Evolutionary conservation across 2,113 vertebrate genomes (phyloP).

Genomic region (Hippoglossus stenolepis): DNA sequence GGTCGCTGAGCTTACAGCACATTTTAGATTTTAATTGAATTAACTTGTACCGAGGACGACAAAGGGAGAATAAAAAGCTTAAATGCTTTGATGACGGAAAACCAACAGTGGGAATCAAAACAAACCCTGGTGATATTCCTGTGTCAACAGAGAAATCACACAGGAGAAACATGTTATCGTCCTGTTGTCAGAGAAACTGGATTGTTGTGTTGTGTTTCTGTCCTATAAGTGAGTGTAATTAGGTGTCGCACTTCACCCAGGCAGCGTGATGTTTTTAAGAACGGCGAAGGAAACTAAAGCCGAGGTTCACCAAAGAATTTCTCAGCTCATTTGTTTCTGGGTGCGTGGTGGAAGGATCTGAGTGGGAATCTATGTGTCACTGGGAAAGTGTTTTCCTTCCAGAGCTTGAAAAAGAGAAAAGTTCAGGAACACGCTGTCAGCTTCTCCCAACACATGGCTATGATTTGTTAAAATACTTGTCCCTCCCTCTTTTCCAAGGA

Average conservation of each 20-base stretch:
- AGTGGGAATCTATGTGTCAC: slow-evolving; percentile 69
- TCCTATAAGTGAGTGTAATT: slow-evolving; percentile 36
- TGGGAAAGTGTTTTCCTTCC: slow-evolving; percentile 52
- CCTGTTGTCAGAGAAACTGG: slow-evolving; percentile 47
- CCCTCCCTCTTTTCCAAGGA: slow-evolving; percentile 37
- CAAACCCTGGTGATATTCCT: slow-evolving; percentile 15
- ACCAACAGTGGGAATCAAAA: background rate
- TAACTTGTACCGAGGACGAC: background rate
- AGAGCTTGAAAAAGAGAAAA: slow-evolving; percentile 21
- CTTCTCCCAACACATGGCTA: slow-evolving; percentile 68
- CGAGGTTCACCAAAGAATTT: slow-evolving; percentile 25
- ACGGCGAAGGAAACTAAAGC: slow-evolving; percentile 7
- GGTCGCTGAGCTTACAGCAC: slow-evolving; percentile 8
- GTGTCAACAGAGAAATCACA: slow-evolving; percentile 1
- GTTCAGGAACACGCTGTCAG: slow-evolving; percentile 46
- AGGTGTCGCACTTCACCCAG: slow-evolving; percentile 18
- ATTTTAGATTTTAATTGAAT: slow-evolving; percentile 1
- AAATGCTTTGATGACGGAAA: background rate
- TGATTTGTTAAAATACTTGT: slow-evolving; percentile 58
- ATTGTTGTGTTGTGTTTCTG: slow-evolving; percentile 21
- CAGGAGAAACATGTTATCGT: slow-evolving; percentile 29
- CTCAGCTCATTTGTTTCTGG: slow-evolving; percentile 42
- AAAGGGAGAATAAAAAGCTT: slow-evolving; percentile 1
- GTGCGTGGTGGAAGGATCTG: slow-evolving; percentile 26
- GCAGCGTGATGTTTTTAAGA: slow-evolving; percentile 45